Evolutionary conservation across 92 coral and sea anemone species (phyloP), one percentile per base, ranked within the genome.

Genomic region (Zoanthus sansibaricus): DNA sequence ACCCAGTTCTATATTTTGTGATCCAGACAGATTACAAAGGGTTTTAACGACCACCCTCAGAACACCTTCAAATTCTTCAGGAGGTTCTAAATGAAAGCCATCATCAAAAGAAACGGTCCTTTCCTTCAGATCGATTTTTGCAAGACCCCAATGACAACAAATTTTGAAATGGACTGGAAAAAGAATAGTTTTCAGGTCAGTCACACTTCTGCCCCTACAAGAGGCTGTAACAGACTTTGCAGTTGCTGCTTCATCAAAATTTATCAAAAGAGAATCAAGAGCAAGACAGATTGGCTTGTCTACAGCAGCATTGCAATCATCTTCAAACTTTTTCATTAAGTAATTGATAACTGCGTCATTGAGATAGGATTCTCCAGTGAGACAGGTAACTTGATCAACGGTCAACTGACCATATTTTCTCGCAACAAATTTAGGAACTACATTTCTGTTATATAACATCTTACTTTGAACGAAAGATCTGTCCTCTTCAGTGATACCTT

Each of bases 401-500:
- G 82, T 85, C 74, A 85, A 75, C 82, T 85, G 88, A 70, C 82
- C 62, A 55, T 75, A 55, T 85, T 82, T 85, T 33, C 58, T 58
- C 20, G 82, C 75, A 18, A 85, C 48, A 75, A 74, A 75, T 9
- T 13, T 61, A 54, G 66, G 58, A 18, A 9, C 31, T 6, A 56
- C 37, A 48, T 85, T 85, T 33, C 82, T 85, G 32, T n/a, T 70
- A 44, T 16, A 75, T 42, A 75, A 25, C 31, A 85, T 85, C 16
- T 31, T 21, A 54, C 82, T 33, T 37, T 15, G 54, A 44, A 74
- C 61, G 8, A 70, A 44, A 17, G 30, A 55, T 45, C 76, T 74
- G 59, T 85, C 88, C 45, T 85, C 71, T 32, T 45, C 59, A 73
- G 56, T 44, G 61, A 86, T 86, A 14, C 88, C 88, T 75, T 48